Conservation (phyloP, 2,888 invertebrate species). For the Trichacis sp. region DNA sequence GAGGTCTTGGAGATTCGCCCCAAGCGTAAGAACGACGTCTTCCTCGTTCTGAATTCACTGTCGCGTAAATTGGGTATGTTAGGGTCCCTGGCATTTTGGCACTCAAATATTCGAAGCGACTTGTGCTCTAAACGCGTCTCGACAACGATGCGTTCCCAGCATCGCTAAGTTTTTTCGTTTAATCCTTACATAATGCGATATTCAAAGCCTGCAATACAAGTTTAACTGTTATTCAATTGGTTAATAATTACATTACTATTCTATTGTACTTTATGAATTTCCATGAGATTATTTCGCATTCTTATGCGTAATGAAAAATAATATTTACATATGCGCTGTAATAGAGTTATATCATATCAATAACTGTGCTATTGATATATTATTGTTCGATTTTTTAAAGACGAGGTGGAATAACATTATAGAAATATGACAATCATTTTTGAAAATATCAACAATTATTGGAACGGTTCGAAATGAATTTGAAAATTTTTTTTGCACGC, state of each 20-base stretch:
- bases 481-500: no score
- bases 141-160: not conserved
- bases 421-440: no score
- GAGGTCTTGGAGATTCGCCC: constrained; percentile 51
- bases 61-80: constrained; percentile 64
- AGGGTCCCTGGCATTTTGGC: constrained; percentile 62
- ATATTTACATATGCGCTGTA: no score
- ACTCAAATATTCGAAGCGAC: constrained; percentile 4
- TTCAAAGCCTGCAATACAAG: not conserved
- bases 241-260: not conserved
- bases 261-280: not conserved
- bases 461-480: no score
- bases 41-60: constrained; percentile 56
- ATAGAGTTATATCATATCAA: no score
- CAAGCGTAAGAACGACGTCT: constrained; percentile 61
- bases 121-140: not conserved
- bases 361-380: no score
- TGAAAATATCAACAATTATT: no score
- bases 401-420: no score
- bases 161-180: constrained; percentile 17
- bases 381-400: no score
- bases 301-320: no score
- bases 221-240: not conserved
- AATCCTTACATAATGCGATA: not conserved
- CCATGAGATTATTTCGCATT: not conserved